These are phyloP conservation scores for Eumacrocentrus americanus DNA, from an alignment of 2,888 invertebrate species.

Conservation along the genomic window DNA sequence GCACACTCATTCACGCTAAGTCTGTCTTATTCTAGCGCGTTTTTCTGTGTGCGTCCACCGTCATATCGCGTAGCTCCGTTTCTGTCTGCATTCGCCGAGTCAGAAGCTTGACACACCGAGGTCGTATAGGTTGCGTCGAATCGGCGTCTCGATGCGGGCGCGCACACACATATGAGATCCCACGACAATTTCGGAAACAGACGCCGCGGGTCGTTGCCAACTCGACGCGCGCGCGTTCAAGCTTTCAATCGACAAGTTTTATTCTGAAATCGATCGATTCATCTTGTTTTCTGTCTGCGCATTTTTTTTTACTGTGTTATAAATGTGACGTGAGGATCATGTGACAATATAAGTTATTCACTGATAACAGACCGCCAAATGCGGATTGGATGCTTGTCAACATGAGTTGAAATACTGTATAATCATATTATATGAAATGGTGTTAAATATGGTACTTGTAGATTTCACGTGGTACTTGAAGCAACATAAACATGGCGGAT, in stretches of 20 bases:
- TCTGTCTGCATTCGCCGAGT: constrained; percentile 57
- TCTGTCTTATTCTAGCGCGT: constrained; percentile 38
- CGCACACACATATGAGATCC: constrained; percentile 27
- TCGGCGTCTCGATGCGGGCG: constrained; percentile 38
- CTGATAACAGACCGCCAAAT: neutral
- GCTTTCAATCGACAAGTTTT: neutral
- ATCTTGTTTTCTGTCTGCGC: neutral
- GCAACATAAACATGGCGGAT: constrained; percentile 16
- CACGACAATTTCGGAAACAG: constrained; percentile 2
- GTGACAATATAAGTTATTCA: constrained; percentile 1
- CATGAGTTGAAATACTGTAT: neutral
- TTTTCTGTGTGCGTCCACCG: constrained; percentile 40
- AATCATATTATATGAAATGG: neutral
- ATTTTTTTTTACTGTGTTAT: constrained; percentile 15
- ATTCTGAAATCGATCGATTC: neutral
- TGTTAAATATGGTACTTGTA: neutral
- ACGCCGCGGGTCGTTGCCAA: neutral
- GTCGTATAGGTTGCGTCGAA: constrained; percentile 44
- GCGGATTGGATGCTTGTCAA: neutral
- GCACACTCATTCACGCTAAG: constrained; percentile 29
- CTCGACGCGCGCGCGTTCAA: neutral
- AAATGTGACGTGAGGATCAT: neutral
- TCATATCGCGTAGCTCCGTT: constrained; percentile 58
- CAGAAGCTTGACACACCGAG: constrained; percentile 51
- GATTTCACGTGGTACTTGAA: constrained; percentile 9